Evolutionary conservation across 2,797 vertebrate species (phyloP).

Genomic region (Rhinoraja longicauda): DNA sequence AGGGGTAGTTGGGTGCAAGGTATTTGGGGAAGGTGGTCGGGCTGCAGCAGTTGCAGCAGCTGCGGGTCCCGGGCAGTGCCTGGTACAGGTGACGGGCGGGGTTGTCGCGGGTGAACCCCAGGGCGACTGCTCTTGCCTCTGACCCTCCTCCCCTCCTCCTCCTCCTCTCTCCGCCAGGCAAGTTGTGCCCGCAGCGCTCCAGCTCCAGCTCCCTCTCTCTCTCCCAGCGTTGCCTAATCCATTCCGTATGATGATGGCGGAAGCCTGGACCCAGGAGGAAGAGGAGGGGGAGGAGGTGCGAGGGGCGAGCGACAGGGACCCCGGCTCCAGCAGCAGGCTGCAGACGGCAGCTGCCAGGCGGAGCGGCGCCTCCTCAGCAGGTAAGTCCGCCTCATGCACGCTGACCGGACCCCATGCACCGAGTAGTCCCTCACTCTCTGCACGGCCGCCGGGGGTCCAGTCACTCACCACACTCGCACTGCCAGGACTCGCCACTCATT

Average conservation of each 20-base stretch:
- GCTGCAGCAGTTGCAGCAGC: neutral
- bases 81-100: neutral
- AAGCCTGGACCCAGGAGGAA: constrained; percentile 67
- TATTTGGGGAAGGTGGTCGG: neutral
- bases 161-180: neutral
- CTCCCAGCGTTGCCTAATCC: neutral
- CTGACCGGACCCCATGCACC: no score
- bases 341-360: constrained; percentile 39
- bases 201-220: neutral
- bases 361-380: neutral
- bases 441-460: no score
- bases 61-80: neutral
- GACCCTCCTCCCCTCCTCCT: neutral
- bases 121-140: no score
- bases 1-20: neutral
- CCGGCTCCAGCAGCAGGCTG: constrained; percentile 55
- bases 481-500: no score
- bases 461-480: no score
- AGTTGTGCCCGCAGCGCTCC: neutral
- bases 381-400: no score
- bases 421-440: no score
- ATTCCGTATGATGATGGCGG: constrained; percentile 67
- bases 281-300: constrained; percentile 73
- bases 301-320: constrained; percentile 50
- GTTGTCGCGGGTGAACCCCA: no score